Conservation (phyloP, 1,140 invertebrate species). For the Drosophila nigrodunni region DNA sequence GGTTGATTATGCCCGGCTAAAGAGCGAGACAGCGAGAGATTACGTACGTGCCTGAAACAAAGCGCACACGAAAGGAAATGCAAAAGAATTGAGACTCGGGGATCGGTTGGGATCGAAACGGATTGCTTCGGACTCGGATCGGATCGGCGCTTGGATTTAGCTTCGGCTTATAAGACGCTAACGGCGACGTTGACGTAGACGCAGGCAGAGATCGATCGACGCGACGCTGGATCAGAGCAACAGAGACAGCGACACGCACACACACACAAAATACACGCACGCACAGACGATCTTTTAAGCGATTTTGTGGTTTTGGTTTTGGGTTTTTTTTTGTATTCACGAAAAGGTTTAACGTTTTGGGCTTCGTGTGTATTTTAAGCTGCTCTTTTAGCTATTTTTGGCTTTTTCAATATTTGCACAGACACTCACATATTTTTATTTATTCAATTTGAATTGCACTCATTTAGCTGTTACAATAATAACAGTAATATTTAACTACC, state of each 20-base stretch:
- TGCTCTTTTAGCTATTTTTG: slow-evolving; percentile 40
- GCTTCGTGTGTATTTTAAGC: slow-evolving; percentile 19
- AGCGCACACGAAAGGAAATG: slow-evolving; percentile 68
- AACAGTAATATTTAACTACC: slow-evolving; percentile 30
- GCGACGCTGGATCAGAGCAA: slow-evolving; percentile 57
- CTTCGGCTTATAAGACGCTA: slow-evolving; percentile 70
- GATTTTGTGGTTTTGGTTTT: slow-evolving; percentile 75
- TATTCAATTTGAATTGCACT: slow-evolving; percentile 44
- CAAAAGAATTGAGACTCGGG: slow-evolving; percentile 45
- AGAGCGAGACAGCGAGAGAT: slow-evolving; percentile 44
- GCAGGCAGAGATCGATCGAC: slow-evolving; percentile 59
- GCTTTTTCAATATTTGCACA: slow-evolving; percentile 42
- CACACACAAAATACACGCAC: slow-evolving; percentile 49
- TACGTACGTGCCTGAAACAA: slow-evolving; percentile 80
- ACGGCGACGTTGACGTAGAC: slow-evolving; percentile 37
- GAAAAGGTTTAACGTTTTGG: slow-evolving; percentile 44
- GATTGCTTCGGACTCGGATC: slow-evolving; percentile 9
- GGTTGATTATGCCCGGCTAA: slow-evolving; percentile 68
- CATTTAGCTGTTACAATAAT: slow-evolving; percentile 39
- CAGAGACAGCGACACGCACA: slow-evolving; percentile 11
- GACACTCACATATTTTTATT: slow-evolving; percentile 9
- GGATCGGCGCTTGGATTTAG: slow-evolving; percentile 54
- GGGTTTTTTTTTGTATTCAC: slow-evolving; percentile 21
- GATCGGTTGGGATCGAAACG: slow-evolving; percentile 14
- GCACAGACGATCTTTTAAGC: slow-evolving; percentile 60